Conservation (phyloP, 2,113 vertebrate species). For the Erythrolamprus reginae region DNA sequence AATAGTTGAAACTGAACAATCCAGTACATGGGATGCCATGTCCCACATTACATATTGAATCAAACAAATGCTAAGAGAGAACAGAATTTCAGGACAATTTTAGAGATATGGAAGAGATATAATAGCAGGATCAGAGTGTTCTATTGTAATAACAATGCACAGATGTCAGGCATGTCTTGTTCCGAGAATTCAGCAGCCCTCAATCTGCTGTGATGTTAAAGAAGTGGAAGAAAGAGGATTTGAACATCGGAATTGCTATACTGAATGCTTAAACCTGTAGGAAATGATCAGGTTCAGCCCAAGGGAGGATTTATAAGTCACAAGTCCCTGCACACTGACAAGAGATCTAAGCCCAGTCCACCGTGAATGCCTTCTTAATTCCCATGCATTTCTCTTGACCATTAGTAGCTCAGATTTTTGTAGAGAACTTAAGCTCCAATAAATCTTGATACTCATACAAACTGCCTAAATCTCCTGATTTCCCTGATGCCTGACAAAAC, state of each 20-base stretch:
- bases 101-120: not conserved
- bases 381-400: not conserved
- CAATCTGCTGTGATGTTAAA: not conserved
- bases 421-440: not conserved
- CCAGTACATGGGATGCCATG: slow-evolving; percentile 18
- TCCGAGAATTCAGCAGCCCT: not conserved
- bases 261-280: not conserved
- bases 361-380: not conserved
- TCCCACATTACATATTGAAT: slow-evolving; percentile 30
- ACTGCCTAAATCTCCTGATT: not conserved
- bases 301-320: not conserved
- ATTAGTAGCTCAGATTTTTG: not conserved
- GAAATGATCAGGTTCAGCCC: not conserved
- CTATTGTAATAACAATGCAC: not conserved
- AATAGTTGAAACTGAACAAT: slow-evolving; percentile 26
- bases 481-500: not conserved
- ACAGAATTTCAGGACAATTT: not conserved
- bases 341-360: not conserved
- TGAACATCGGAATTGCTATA: not conserved
- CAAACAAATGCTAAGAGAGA: not conserved
- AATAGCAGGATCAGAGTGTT: not conserved
- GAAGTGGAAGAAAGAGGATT: not conserved
- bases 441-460: not conserved
- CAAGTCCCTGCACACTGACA: not conserved
- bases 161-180: not conserved